Conservation (phyloP, 2,888 invertebrate genomes). For the Polyploca ridens region DNA sequence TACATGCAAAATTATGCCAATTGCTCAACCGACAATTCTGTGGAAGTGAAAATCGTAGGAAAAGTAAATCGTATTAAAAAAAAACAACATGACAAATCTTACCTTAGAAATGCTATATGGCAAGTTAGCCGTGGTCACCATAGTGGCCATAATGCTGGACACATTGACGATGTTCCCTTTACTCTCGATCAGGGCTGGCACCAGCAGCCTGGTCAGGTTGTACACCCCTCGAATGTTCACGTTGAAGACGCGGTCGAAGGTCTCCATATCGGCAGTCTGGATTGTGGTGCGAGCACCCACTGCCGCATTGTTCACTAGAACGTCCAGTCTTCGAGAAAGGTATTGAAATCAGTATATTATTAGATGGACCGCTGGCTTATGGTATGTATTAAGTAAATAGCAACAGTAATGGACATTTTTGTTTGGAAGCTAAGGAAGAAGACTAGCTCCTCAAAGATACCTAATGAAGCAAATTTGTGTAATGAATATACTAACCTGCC, state of each 20-base stretch:
- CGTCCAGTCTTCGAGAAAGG: constrained; percentile 25
- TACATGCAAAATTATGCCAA: too few species aligned
- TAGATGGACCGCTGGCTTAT: too few species aligned
- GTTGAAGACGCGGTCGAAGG: constrained; percentile 77
- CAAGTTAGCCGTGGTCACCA: constrained; percentile 91
- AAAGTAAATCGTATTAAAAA: too few species aligned
- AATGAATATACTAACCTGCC: constrained; percentile 35
- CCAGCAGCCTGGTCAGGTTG: constrained; percentile 84
- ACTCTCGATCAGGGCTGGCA: constrained; percentile 84
- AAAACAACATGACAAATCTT: not conserved
- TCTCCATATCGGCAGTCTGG: constrained; percentile 43
- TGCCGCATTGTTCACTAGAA: constrained; percentile 81
- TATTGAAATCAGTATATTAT: not conserved
- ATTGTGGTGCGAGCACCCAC: constrained; percentile 68
- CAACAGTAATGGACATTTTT: too few species aligned
- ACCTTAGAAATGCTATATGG: constrained; percentile 90
- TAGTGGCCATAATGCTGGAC: constrained; percentile 85
- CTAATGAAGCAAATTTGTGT: not conserved
- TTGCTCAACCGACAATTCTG: too few species aligned
- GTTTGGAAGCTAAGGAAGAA: too few species aligned
- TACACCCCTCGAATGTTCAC: constrained; percentile 83
- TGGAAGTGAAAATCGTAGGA: too few species aligned
- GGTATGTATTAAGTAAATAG: too few species aligned
- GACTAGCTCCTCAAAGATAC: too few species aligned
- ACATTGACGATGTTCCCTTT: constrained; percentile 88